Evolutionary conservation across 2,888 invertebrate genomes (phyloP).

Genomic region (Lamellibrachia columna): DNA sequence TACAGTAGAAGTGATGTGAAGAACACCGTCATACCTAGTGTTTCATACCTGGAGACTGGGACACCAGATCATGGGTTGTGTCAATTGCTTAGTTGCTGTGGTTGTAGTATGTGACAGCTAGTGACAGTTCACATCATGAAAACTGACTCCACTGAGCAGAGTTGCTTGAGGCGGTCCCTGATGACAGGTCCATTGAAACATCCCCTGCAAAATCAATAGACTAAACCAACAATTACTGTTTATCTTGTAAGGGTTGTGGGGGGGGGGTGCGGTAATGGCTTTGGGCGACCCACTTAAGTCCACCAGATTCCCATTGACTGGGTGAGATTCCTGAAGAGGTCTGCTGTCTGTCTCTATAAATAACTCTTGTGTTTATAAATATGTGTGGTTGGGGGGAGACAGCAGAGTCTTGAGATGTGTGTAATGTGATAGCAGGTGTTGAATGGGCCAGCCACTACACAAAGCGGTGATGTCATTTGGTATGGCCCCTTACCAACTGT

Average conservation of each 20-base stretch:
- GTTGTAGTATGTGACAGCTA: not conserved
- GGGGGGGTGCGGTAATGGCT: not conserved
- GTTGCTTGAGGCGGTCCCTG: not conserved
- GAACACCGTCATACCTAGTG: too few relatives aligned
- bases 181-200: not conserved
- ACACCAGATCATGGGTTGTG: not conserved
- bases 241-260: not conserved
- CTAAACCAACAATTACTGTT: not conserved
- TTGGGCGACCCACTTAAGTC: constrained; percentile 11
- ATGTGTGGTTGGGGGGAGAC: not conserved
- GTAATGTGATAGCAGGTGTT: constrained; percentile 6
- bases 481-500: not conserved
- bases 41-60: too few relatives aligned
- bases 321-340: not conserved
- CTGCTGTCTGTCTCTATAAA: not conserved
- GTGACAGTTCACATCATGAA: not conserved
- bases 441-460: constrained; percentile 1
- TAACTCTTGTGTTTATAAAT: not conserved
- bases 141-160: not conserved
- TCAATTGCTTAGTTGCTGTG: not conserved
- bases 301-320: constrained; percentile 9
- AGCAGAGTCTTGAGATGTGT: not conserved
- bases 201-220: not conserved
- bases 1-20: too few relatives aligned
- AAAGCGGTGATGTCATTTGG: constrained; percentile 6